Evolutionary conservation across 2,888 invertebrate genomes (phyloP).

Genomic region (Diarsia rubi): DNA sequence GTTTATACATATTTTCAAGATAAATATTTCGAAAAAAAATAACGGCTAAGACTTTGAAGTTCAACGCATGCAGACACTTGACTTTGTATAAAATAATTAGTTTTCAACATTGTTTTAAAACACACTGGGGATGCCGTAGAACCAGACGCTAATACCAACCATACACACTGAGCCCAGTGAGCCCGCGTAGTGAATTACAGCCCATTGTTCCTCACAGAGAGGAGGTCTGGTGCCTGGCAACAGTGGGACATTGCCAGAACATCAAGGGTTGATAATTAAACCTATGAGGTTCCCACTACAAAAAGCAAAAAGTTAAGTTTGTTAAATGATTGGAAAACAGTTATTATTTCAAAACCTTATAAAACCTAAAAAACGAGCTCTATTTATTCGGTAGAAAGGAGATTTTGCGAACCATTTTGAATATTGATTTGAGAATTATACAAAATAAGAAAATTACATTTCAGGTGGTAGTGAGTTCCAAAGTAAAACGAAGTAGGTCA

Average conservation of each 20-base stretch:
- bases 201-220: not conserved
- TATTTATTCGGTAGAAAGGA: conserved; percentile 25
- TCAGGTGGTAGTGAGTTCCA: conserved; percentile 20
- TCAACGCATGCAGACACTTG: not conserved
- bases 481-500: not conserved
- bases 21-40: not conserved
- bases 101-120: not conserved
- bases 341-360: conserved; percentile 15
- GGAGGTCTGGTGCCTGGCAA: not conserved
- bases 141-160: too few species aligned
- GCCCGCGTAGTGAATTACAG: not conserved
- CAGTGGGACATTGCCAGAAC: not conserved
- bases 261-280: not conserved
- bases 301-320: conserved; percentile 1
- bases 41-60: not conserved
- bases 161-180: not conserved
- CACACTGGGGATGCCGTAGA: not conserved
- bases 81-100: not conserved
- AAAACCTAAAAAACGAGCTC: conserved; percentile 31
- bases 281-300: too few species aligned
- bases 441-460: conserved; percentile 31
- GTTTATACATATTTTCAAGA: not conserved
- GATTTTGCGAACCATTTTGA: conserved; percentile 22
- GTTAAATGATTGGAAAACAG: conserved; percentile 40
- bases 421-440: conserved; percentile 37